Base-by-base conservation (phyloP, 2,888 invertebrate species). In the Siphonodentalium dalli region DNA sequence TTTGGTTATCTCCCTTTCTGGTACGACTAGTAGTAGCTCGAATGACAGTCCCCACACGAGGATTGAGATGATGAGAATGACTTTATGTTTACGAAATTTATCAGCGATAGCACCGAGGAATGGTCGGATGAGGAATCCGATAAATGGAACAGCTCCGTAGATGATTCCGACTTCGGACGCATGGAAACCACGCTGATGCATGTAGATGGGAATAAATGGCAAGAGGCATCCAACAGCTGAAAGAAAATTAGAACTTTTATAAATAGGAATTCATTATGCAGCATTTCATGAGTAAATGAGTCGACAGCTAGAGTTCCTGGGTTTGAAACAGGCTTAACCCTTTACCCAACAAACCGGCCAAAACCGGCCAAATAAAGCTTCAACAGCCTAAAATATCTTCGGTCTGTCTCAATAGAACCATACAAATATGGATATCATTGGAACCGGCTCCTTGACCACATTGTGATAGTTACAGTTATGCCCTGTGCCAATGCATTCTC, bases 161-260 rank as follows among this genome's bases (percentile, higher is more conserved):
- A 93, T 88, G 51, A 89, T 85, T 20, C 90, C 87, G 28, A 89
- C 87, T 80, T 93, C 91, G 46, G 87, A 86, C 59, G 87, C 83
- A 46, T 88, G 88, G 64, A 94, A 80, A 1, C 92, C 93, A 61
- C 88, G 84, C 55, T 86, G 84, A 60, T 86, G 83, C 88, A 91
- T 90, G 82, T 90, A 91, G 54, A 89, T 84, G 18, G 90, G 88
- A 59, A 93, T 87, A 82, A 91, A 90, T 7, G 93, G 90, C 72
- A 90, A 87, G 61, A 93, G 85, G 69, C 90, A 89, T 63, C 92
- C 91, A 71, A 93, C 84, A 66, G 90, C 93, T 93, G 82, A 26
- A 85, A 85, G 61, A 63, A 52, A 69, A 54, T 50, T 33, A 43
- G 31, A 31, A 39, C 9, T 8, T 33, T 24, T n/a, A 20, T 2